phyloP scores from a whole-genome alignment of 1,140 invertebrate genomes.

The Ericerus pela region DNA sequence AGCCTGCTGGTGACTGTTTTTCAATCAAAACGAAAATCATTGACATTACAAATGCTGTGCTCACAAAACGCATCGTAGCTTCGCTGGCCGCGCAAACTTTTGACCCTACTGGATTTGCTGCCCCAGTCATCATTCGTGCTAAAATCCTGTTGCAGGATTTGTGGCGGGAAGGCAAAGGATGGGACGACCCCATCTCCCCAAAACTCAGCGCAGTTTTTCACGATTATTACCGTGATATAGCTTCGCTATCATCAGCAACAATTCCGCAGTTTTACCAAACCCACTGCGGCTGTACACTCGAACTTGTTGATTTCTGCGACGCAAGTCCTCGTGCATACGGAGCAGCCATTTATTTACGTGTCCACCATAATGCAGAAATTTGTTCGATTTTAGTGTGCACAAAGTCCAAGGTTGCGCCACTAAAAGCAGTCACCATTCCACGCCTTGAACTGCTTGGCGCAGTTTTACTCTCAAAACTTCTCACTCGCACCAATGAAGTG shows the following conservation, averaged over 20 bases:
- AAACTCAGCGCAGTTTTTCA: too few relatives aligned
- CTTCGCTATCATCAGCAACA: conserved; percentile 18
- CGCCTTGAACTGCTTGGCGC: not conserved
- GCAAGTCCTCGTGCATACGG: conserved; percentile 16
- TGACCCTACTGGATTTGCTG: conserved; percentile 31
- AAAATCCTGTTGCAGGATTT: conserved; percentile 32
- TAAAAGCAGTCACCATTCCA: not conserved
- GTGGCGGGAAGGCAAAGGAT: conserved; percentile 25
- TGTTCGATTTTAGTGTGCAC: not conserved
- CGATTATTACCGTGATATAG: conserved; percentile 20
- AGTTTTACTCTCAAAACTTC: not conserved
- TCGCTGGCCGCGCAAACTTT: conserved; percentile 28
- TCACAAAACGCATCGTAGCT: conserved; percentile 22
- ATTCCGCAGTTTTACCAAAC: conserved; percentile 11
- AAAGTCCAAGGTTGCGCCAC: not conserved
- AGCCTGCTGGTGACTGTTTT: conserved; percentile 17
- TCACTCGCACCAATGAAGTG: not conserved
- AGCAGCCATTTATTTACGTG: conserved; percentile 19
- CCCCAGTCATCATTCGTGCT: conserved; percentile 24
- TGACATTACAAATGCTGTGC: not conserved
- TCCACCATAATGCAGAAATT: not conserved
- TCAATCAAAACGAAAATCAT: not conserved
- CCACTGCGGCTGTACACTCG: conserved; percentile 12
- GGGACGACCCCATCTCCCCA: conserved; percentile 29
- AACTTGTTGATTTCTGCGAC: conserved; percentile 24